Evolutionary conservation across 2,888 invertebrate genomes (phyloP).

Genomic region (Scelioninae gen. 1): DNA sequence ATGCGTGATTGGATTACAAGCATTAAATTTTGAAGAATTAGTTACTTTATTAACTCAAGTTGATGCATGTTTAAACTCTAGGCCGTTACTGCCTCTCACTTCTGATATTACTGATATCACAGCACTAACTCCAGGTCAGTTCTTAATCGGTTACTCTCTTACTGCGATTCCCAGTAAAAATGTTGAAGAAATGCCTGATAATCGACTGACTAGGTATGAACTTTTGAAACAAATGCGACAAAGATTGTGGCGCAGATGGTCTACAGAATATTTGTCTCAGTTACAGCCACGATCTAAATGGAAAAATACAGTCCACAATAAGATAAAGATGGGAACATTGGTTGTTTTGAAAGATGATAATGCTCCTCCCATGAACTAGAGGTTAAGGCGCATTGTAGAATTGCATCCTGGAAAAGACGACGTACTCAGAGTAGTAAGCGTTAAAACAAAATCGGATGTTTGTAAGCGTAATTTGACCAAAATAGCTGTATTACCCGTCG

Average conservation of each 20-base stretch:
- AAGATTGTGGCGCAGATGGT: conserved; percentile 2
- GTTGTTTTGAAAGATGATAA: background rate
- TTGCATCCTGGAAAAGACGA: conserved; percentile 1
- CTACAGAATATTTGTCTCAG: background rate
- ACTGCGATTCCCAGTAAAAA: too few relatives aligned
- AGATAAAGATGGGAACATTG: background rate
- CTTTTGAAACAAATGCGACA: conserved; percentile 7
- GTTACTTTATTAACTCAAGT: too few relatives aligned
- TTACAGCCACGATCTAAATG: conserved; percentile 7
- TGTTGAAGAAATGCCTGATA: conserved; percentile 9
- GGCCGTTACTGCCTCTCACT: too few relatives aligned
- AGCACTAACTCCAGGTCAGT: too few relatives aligned
- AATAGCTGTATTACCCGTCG: background rate
- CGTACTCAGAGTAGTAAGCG: background rate
- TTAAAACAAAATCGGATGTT: background rate
- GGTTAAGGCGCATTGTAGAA: background rate
- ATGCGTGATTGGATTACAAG: too few relatives aligned
- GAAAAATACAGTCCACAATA: background rate
- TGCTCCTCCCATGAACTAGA: conserved; percentile 8
- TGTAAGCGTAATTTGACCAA: background rate
- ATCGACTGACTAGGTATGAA: background rate
- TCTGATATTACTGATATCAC: too few relatives aligned
- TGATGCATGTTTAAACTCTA: too few relatives aligned
- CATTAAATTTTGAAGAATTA: too few relatives aligned
- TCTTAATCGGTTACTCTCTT: too few relatives aligned